A percentile compares a stretch with the other conserved stretches of the same genome.
phyloP scores from a whole-genome alignment of 2,888 invertebrate species.

The Amphimallon solstitiale region DNA sequence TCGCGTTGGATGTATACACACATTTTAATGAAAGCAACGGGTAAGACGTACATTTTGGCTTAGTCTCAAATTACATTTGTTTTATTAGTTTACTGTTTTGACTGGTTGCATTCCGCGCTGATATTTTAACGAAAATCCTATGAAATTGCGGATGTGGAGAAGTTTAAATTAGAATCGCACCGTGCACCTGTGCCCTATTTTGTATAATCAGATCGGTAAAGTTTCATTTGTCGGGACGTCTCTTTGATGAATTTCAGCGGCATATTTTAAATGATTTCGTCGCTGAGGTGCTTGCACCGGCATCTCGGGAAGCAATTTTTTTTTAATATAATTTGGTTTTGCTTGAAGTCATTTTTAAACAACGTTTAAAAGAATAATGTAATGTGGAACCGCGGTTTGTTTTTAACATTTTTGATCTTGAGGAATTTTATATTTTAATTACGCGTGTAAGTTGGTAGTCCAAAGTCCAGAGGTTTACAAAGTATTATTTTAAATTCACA shows the following conservation, averaged over 20 bases:
- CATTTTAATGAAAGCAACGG: background rate
- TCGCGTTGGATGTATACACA: background rate
- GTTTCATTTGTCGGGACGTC: conserved; percentile 19
- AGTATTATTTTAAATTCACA: too few species aligned
- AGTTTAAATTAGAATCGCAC: conserved; percentile 35
- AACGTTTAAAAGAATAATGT: too few species aligned
- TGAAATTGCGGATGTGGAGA: conserved; percentile 36
- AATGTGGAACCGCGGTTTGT: too few species aligned
- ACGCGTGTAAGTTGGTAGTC: too few species aligned
- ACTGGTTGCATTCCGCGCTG: conserved; percentile 27
- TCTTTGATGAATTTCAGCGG: background rate
- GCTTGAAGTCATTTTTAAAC: too few species aligned
- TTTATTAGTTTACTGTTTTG: conserved; percentile 35
- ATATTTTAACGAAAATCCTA: conserved; percentile 29
- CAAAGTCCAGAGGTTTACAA: too few species aligned
- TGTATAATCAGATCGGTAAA: conserved; percentile 26
- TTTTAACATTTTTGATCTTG: too few species aligned
- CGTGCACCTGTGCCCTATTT: conserved; percentile 38
- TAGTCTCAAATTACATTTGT: conserved; percentile 34
- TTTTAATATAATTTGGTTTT: too few species aligned
- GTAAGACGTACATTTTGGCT: conserved; percentile 18
- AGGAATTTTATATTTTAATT: too few species aligned
- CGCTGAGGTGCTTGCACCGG: too few species aligned
- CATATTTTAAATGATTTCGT: conserved; percentile 1
- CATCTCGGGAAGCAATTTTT: too few species aligned